Evolutionary conservation across 2,888 invertebrate genomes (phyloP), one percentile per base, ranked within the genome.

Genomic region (Lasioglossum malachurum): DNA sequence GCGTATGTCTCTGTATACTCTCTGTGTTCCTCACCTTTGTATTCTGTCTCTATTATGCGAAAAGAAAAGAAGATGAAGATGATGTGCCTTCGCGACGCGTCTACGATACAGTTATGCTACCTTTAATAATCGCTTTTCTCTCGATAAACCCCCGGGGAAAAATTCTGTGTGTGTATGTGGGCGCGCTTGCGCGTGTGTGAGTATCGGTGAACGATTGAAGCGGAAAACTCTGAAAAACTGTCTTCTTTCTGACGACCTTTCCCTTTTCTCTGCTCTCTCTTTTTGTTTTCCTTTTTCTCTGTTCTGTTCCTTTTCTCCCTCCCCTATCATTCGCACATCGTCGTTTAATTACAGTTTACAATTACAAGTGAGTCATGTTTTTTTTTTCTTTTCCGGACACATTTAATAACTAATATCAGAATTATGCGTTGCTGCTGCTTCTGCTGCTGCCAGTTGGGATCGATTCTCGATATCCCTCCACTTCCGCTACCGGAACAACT

Each of bases 381-480:
- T 67, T 69, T 69, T 23, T 38, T 38, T 69, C n/a, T 44, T 67
- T 83, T 69, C 84, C 83, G 87, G 78, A 88, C 82, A 88, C 80
- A 85, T 90, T 67, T 31, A 69, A 35, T 83, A 91, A 86, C 84
- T 87, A 89, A 89, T 83, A 71, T 89, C 78, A 83, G 80, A 83
- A 71, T 77, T 75, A 79, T 83, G 49, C 76, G 80, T 75, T 69
- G 80, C n/a, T 12, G 60, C 64, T 71, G 78, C 57, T 60, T 41
- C 79, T 82, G 38, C 31, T 31, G 23, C 69, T 38, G 69, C 69
- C 82, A 64, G 49, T 67, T 75, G 77, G 74, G n/a, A 64, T 77
- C 78, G 87, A 79, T 78, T 31, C 72, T 23, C 46, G 38, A 49
- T 27, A 19, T 67, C 46, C 60, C 38, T 49, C 41, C 44, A 35